Conservation (phyloP, 1,140 invertebrate species). For the Brachystomella parvula region DNA sequence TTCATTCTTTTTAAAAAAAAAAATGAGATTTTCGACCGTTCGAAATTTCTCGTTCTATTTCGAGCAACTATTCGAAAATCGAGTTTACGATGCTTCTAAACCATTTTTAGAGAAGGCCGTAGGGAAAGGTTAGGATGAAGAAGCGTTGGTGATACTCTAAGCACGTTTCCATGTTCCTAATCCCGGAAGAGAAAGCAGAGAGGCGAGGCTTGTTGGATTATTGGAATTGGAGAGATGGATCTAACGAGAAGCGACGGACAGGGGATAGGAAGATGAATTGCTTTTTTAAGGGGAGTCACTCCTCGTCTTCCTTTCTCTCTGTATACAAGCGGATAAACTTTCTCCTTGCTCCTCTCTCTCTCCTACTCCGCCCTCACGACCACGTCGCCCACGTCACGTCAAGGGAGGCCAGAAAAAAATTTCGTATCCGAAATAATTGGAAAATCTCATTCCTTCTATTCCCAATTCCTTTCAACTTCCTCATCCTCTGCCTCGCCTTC, state of each 20-base stretch:
- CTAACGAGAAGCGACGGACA: slow-evolving; percentile 10
- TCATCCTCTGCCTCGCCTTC: slow-evolving; percentile 8
- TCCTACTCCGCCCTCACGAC: too few species aligned
- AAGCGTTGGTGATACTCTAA: too few species aligned
- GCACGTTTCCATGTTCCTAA: too few species aligned
- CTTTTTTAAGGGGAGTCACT: slow-evolving; percentile 12
- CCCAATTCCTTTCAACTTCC: not conserved
- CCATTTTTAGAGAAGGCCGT: too few species aligned
- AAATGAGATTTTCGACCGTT: too few species aligned
- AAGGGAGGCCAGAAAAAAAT: slow-evolving; percentile 19
- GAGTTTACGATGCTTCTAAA: too few species aligned
- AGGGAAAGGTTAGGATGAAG: too few species aligned
- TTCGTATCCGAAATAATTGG: slow-evolving; percentile 38
- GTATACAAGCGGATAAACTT: not conserved
- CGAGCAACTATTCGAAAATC: too few species aligned
- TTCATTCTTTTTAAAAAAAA: too few species aligned
- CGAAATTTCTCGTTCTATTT: too few species aligned
- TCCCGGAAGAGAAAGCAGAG: not conserved
- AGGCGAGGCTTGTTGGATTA: not conserved
- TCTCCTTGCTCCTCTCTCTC: not conserved
- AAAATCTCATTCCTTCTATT: slow-evolving; percentile 36
- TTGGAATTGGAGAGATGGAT: slow-evolving; percentile 11
- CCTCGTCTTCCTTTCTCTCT: not conserved
- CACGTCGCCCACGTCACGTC: slow-evolving; percentile 35
- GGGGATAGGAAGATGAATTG: slow-evolving; percentile 8